Evolutionary conservation across 2,888 invertebrate genomes (phyloP).

Genomic region (Euzetes globulus): DNA sequence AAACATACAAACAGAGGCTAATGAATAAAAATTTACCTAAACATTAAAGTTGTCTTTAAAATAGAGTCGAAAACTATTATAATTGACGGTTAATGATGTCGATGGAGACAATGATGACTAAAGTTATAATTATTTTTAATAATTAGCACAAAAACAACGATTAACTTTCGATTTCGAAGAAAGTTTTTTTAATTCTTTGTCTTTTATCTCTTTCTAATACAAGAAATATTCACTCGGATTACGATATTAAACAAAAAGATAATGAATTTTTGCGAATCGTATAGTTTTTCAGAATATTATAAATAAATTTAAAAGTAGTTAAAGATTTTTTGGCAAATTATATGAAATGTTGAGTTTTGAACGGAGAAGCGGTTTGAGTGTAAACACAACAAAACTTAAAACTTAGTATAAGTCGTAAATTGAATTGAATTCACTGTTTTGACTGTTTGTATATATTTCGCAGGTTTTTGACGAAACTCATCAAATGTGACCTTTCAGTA

Average conservation of each 20-base stretch:
- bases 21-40: neutral
- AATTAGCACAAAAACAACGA: slow-evolving; percentile 15
- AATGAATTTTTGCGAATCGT: neutral
- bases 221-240: neutral
- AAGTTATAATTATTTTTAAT: neutral
- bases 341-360: neutral
- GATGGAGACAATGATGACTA: neutral
- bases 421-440: slow-evolving; percentile 2
- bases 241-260: neutral
- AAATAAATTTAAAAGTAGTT: neutral
- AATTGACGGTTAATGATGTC: neutral
- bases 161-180: neutral
- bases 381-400: neutral
- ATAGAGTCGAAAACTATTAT: neutral
- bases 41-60: neutral
- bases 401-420: neutral
- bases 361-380: neutral
- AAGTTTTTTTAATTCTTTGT: neutral
- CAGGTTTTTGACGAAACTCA: slow-evolving; percentile 7
- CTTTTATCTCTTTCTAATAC: neutral
- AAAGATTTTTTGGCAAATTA: neutral
- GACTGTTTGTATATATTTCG: slow-evolving; percentile 9
- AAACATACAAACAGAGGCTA: neutral
- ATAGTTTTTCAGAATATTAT: neutral
- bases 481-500: neutral